Percentiles rank a stretch among this genome's conserved stretches.
These are phyloP conservation scores for Hippocampus mohnikei DNA, from an alignment of 2,113 vertebrate species.

Conservation along the genomic window DNA sequence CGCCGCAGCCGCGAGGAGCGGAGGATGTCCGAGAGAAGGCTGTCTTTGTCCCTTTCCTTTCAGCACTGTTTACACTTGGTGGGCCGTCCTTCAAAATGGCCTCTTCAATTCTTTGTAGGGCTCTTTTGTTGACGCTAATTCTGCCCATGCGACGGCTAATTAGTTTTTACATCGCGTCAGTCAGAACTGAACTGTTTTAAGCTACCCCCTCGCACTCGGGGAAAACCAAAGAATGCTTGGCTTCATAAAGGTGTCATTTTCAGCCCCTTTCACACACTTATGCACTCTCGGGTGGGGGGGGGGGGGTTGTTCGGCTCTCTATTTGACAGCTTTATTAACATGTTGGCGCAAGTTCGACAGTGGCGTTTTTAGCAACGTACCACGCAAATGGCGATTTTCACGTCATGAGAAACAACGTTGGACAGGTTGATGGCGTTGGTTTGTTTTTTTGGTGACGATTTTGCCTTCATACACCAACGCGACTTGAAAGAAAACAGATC, in stretches of 20 bases:
- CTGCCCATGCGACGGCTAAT: background rate
- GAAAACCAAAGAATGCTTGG: background rate
- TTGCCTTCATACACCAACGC: background rate
- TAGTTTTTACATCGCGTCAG: background rate
- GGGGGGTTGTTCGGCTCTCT: background rate
- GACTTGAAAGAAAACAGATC: background rate
- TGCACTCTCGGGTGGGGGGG: background rate
- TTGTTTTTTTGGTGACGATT: background rate
- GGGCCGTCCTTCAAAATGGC: constrained; percentile 15
- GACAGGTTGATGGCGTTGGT: background rate
- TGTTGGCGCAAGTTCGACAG: background rate
- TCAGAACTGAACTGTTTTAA: background rate
- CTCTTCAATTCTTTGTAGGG: background rate
- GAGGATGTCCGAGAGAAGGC: constrained; percentile 21
- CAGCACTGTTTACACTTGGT: background rate
- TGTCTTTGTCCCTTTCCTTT: constrained; percentile 12
- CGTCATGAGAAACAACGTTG: background rate
- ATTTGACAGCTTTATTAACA: constrained; percentile 3
- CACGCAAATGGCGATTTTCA: background rate
- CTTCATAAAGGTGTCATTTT: background rate
- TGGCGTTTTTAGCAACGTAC: background rate
- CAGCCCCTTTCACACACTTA: background rate
- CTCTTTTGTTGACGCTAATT: constrained; percentile 13
- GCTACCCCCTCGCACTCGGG: background rate
- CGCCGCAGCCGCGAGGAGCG: constrained; percentile 31